Evolutionary conservation across 2,113 vertebrate species (phyloP).

Genomic region (Eidolon helvum): DNA sequence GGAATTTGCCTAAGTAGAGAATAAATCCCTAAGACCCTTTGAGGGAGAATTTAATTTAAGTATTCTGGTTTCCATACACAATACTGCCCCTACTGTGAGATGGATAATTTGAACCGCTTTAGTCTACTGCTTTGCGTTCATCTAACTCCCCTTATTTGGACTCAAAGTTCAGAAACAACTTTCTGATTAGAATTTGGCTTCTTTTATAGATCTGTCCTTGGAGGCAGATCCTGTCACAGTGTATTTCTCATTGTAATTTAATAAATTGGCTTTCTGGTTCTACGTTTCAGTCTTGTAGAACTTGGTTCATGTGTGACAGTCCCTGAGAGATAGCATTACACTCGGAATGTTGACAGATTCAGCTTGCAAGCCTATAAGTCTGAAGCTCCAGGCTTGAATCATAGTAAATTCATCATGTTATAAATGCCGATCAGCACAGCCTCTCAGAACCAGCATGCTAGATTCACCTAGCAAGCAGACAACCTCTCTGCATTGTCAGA

Average conservation of each 20-base stretch:
- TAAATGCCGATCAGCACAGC: background rate
- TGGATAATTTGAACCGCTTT: background rate
- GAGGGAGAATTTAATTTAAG: background rate
- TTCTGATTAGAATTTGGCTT: slow-evolving; percentile 8
- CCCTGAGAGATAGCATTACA: background rate
- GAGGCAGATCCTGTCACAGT: background rate
- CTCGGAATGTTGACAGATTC: background rate
- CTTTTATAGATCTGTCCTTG: background rate
- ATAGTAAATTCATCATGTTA: background rate
- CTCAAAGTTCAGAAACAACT: background rate
- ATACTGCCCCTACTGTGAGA: background rate
- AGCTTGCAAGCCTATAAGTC: background rate
- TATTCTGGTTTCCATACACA: background rate
- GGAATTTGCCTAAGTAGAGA: background rate
- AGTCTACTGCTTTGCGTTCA: background rate
- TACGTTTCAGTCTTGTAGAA: background rate
- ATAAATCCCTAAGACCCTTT: background rate
- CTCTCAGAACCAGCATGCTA: background rate
- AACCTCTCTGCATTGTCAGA: background rate
- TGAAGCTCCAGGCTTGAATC: background rate
- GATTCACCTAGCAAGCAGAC: background rate
- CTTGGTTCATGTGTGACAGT: background rate
- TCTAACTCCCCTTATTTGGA: background rate
- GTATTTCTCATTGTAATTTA: slow-evolving; percentile 28
- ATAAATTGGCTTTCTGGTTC: background rate